Evolutionary conservation across 2,797 vertebrate genomes (phyloP), one percentile per base, ranked within the genome.

Genomic region (Halcyon chelicuti): DNA sequence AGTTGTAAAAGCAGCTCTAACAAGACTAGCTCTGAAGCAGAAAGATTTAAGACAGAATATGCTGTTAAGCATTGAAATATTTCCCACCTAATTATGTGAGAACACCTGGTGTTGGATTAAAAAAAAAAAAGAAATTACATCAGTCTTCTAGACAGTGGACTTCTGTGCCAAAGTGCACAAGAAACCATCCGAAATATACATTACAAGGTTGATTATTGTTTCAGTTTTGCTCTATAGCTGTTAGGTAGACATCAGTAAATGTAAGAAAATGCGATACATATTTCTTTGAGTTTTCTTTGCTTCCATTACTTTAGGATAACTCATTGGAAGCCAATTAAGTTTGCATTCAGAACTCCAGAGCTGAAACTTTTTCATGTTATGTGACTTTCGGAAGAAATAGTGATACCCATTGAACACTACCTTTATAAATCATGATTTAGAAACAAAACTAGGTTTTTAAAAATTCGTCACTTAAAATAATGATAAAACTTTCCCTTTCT

Each of bases 1-100:
- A 93, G 65, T 81, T 92, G 51, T 92, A 86, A 97, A 90, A 87
- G 40, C 13, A 51, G 39, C 44, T 66, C 58, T 95, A 95, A 93
- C 65, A 82, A 94, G 89, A 46, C 70, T 70, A 70, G 20, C 31
- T 91, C 51, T 85, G 65, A 85, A 90, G 80, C 52, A 42, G 57
- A 15, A 71, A 85, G 55, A 87, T 81, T 93, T 94, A 92, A 79
- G 68, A 78, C 37, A 79, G 74, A 92, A 76, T 91, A 91, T 58
- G 54, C 55, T 85, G 39, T 66, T 63, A 89, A 88, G 54, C 22
- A 37, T 47, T 68, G 28, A 81, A 76, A 29, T 85, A 79, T 84
- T 88, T 94, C 62, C 44, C n/a, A 51, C 37, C 90, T 90, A 95
- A 91, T 91, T 95, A 29, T 79, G 80, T n/a, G 39, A 87, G 76